A percentile compares a stretch with the other conserved stretches of the same genome.
Conservation (phyloP, 2,113 vertebrate genomes). For the Amphiprion ocellaris region DNA sequence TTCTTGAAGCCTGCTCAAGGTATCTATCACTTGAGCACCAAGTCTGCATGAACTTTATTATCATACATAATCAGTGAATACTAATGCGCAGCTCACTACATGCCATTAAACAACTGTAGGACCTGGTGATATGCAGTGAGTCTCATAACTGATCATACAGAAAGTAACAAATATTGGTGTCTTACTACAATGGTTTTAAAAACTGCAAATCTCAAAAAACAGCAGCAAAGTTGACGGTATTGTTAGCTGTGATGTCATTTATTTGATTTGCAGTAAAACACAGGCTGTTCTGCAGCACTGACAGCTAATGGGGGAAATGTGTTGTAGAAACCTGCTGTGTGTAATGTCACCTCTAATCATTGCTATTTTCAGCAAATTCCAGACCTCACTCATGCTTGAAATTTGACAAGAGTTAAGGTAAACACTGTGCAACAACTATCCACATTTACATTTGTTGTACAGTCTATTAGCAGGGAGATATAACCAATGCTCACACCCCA, state of each 20-base stretch:
- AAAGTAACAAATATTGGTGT: not conserved
- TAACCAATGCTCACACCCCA: no score
- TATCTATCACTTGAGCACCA: slow-evolving; percentile 15
- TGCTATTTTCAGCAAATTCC: not conserved
- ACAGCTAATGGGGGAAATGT: not conserved
- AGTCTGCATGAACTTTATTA: not conserved
- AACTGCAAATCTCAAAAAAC: not conserved
- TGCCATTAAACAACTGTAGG: not conserved
- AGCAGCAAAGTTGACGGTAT: not conserved
- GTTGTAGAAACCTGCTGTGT: not conserved
- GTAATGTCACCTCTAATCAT: not conserved
- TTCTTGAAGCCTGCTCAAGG: not conserved
- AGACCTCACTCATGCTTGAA: not conserved
- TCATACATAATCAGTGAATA: not conserved
- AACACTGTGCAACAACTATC: not conserved
- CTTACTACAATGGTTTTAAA: not conserved
- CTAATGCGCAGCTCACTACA: not conserved
- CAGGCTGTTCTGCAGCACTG: not conserved
- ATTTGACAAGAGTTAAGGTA: not conserved
- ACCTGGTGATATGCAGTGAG: not conserved
- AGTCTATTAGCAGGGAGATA: no score
- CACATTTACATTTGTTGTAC: no score
- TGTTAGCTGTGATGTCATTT: not conserved
- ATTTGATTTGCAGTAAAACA: not conserved
- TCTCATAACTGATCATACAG: not conserved